Percentiles rank a stretch among this genome's conserved stretches.
Conservation (phyloP, 2,888 invertebrate species). For the Oxystoma pomonae region DNA sequence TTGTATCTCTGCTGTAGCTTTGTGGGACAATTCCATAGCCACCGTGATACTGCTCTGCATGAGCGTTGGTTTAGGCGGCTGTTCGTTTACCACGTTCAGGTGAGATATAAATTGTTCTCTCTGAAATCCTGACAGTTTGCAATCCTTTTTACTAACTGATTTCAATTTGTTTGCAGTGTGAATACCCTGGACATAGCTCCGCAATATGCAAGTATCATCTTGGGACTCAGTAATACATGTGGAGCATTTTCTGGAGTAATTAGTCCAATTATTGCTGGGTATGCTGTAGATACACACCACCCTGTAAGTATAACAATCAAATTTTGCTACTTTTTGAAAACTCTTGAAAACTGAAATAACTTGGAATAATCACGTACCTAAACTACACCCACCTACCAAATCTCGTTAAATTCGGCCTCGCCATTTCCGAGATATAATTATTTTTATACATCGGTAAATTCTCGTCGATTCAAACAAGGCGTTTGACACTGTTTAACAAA, state of each 20-base stretch:
- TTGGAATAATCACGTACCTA: too few relatives aligned
- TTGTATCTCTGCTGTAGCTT: conserved; percentile 82
- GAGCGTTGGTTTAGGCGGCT: conserved; percentile 9
- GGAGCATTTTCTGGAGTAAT: conserved; percentile 22
- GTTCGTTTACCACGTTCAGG: conserved; percentile 13
- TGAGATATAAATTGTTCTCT: conserved; percentile 4
- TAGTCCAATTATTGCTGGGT: conserved; percentile 24
- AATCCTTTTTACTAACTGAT: not conserved
- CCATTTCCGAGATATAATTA: too few relatives aligned
- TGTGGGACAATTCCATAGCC: conserved; percentile 56
- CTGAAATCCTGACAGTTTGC: too few relatives aligned
- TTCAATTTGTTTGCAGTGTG: conserved; percentile 15
- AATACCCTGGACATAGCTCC: conserved; percentile 25
- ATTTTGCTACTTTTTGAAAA: not conserved
- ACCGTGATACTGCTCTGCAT: conserved; percentile 12
- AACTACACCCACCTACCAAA: too few relatives aligned
- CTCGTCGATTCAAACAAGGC: too few relatives aligned
- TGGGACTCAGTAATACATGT: conserved; percentile 20
- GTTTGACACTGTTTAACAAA: too few relatives aligned
- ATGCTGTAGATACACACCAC: conserved; percentile 21
- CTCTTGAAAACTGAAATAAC: not conserved
- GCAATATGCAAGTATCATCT: conserved; percentile 16
- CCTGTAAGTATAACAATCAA: conserved; percentile 13
- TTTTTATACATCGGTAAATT: too few relatives aligned
- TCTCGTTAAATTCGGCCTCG: too few relatives aligned